A percentile compares a stretch with the other conserved stretches of the same genome.
These are phyloP conservation scores for Rhyzopertha dominica DNA, from an alignment of 1,140 invertebrate species.

Conservation along the genomic window DNA sequence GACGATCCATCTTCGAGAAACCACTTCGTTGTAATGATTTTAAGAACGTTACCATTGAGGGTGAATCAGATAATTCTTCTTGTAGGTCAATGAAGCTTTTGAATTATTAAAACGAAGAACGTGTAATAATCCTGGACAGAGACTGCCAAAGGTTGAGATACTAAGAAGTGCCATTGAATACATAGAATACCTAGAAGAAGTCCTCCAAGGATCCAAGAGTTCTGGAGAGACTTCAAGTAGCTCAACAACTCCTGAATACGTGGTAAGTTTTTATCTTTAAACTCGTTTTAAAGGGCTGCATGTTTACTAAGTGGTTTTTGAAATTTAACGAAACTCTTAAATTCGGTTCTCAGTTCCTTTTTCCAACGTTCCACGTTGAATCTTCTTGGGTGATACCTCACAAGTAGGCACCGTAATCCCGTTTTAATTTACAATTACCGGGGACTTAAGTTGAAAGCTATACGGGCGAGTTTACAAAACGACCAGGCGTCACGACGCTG, in stretches of 20 bases:
- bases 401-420: no score
- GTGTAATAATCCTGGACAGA: slow-evolving; percentile 89
- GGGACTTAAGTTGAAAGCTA: slow-evolving; percentile 16
- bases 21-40: not conserved
- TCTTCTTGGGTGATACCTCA: no score
- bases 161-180: slow-evolving; percentile 96
- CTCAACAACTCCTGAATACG: slow-evolving; percentile 18
- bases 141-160: slow-evolving; percentile 96
- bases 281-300: no score
- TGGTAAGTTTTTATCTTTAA: no score
- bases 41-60: not conserved
- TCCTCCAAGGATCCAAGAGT: slow-evolving; percentile 55
- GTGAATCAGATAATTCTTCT: slow-evolving; percentile 7
- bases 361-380: no score
- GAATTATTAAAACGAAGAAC: slow-evolving; percentile 89
- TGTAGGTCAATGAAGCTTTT: slow-evolving; percentile 95
- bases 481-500: slow-evolving; percentile 10
- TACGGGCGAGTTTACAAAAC: slow-evolving; percentile 19
- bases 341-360: no score
- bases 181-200: slow-evolving; percentile 89
- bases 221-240: no score
- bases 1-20: no score
- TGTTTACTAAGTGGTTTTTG: no score
- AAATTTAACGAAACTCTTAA: no score
- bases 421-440: slow-evolving; percentile 20